These are phyloP conservation scores for Drosophila macrothrix DNA, from an alignment of 2,888 invertebrate genomes.

Conservation along the genomic window DNA sequence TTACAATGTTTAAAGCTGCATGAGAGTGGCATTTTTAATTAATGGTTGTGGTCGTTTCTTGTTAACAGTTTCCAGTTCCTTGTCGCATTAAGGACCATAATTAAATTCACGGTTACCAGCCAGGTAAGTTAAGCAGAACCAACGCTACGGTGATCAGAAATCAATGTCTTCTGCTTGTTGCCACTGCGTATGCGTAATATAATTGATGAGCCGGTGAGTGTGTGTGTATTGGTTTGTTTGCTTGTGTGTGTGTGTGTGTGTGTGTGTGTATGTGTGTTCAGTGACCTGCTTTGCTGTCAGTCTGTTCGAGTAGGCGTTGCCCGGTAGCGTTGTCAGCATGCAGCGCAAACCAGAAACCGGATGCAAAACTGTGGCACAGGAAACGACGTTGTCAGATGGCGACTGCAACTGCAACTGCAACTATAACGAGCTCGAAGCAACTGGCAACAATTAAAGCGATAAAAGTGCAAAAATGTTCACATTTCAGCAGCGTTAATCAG, in stretches of 20 bases:
- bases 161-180: constrained; percentile 40
- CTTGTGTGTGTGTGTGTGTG: not conserved
- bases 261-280: constrained; percentile 23
- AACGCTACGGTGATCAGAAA: constrained; percentile 39
- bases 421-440: constrained; percentile 32
- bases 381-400: constrained; percentile 40
- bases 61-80: constrained; percentile 6
- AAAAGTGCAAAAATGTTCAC: constrained; percentile 72
- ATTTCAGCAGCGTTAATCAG: constrained; percentile 73
- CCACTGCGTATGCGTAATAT: constrained; percentile 52
- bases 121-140: not conserved
- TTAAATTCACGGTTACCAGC: constrained; percentile 20
- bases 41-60: not conserved
- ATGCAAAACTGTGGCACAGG: constrained; percentile 76
- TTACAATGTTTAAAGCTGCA: constrained; percentile 43
- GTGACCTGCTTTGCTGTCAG: constrained; percentile 72
- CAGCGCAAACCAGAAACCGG: constrained; percentile 61
- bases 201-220: constrained; percentile 47
- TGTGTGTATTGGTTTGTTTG: not conserved
- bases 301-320: constrained; percentile 32
- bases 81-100: constrained; percentile 16
- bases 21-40: constrained; percentile 26
- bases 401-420: constrained; percentile 21
- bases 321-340: constrained; percentile 20
- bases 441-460: constrained; percentile 76